Percentiles rank a stretch among this genome's conserved stretches.
phyloP scores from a whole-genome alignment of 2,888 invertebrate species.

The Philereme vetulata region DNA sequence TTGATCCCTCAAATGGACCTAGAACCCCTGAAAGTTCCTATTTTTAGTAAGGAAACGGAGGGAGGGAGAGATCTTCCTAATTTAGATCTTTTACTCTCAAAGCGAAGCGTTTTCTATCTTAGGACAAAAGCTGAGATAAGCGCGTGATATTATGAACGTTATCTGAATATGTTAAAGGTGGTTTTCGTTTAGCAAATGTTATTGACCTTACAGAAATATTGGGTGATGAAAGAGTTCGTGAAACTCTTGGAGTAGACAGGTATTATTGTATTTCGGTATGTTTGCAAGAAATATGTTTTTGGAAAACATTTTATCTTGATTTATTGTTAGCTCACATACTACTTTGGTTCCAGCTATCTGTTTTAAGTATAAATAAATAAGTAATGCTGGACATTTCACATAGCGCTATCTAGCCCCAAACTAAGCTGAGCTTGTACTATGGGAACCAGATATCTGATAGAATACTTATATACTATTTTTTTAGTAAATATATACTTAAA shows the following conservation, averaged over 20 bases:
- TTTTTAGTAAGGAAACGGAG: conserved; percentile 39
- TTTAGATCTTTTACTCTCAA: conserved; percentile 63
- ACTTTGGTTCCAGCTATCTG: no score
- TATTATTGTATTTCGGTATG: conserved; percentile 18
- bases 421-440: no score
- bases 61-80: conserved; percentile 57
- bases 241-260: conserved; percentile 47
- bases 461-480: no score
- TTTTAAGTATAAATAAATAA: no score
- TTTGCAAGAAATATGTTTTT: background rate
- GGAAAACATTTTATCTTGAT: no score
- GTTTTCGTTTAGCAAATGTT: conserved; percentile 44
- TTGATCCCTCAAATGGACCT: conserved; percentile 44
- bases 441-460: no score
- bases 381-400: no score
- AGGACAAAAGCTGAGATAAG: conserved; percentile 63
- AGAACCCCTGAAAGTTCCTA: conserved; percentile 39
- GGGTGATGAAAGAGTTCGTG: conserved; percentile 59
- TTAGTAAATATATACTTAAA: no score
- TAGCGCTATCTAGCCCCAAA: no score
- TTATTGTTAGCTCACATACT: no score
- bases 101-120: conserved; percentile 62
- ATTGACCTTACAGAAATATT: conserved; percentile 58
- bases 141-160: conserved; percentile 47
- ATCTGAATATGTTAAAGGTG: conserved; percentile 45